Base-by-base conservation (phyloP, 2,797 vertebrate genomes). In the Pelochelys cantorii region DNA sequence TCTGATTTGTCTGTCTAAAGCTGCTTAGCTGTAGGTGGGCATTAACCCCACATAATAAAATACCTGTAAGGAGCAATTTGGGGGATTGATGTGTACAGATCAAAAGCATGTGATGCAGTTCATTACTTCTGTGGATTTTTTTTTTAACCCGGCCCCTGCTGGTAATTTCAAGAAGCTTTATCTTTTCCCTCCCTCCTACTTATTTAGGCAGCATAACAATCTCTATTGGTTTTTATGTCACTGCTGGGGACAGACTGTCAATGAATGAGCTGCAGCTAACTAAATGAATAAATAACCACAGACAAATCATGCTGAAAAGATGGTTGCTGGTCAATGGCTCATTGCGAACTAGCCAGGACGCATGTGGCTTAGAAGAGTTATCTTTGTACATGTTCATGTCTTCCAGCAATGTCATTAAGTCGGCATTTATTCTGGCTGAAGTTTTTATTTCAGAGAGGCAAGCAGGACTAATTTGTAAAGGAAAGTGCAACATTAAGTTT, bases 231-330 rank as follows among this genome's bases (percentile, higher is more conserved):
- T 59, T 92, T 97, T 86, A 90, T 92, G 88, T 85, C 89, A 95
- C 31, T 91, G 93, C 84, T 81, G 74, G 94, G 92, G 87, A 94
- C 65, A 93, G 95, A 52, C 22, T 95, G 68, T 92, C 57, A 5
- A 96, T 81, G 91, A 96, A 86, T 29, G 86, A 87, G 85, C 59
- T 94, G 31, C 92, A 97, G 96, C 95, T 97, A 89, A 93, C 77
- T 52, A 37, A 95, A 95, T 84, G 79, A 87, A 92, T 95, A 96
- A 95, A 83, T 95, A 95, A 94, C 55, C 80, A 0, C 88, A 85
- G 68, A 91, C 83, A 96, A 95, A 96, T 96, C 88, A 84, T 11
- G 48, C 42, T 88, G 84, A 80, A 96, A 95, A 97, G 89, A 42
- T 0, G 0, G 87, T 75, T 37, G 65, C n/a, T 80, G 84, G 83